phyloP scores from a whole-genome alignment of 2,113 vertebrate genomes.

The Beaufortia kweichowensis region DNA sequence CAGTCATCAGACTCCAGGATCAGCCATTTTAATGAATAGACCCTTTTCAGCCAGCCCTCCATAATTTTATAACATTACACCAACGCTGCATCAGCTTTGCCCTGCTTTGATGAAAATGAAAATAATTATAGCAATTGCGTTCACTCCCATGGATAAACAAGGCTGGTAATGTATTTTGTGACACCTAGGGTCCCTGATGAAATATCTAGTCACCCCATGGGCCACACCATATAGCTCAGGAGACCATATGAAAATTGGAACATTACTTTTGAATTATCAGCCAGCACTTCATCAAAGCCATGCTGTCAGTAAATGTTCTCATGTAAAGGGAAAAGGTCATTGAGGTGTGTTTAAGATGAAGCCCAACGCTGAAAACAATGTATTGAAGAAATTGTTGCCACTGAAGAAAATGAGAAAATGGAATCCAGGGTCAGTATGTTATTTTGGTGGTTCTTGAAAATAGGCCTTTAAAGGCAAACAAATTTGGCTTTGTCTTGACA shows the following conservation, averaged over 20 bases:
- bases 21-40: conserved; percentile 25
- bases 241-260: conserved; percentile 41
- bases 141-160: conserved; percentile 46
- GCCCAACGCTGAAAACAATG: not conserved
- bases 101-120: conserved; percentile 55
- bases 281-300: conserved; percentile 47
- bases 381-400: conserved; percentile 18
- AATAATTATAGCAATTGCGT: conserved; percentile 53
- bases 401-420: conserved; percentile 11
- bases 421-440: not conserved
- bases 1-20: conserved; percentile 8
- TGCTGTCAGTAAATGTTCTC: conserved; percentile 17
- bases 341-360: conserved; percentile 31
- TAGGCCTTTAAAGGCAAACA: not conserved
- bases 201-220: not conserved
- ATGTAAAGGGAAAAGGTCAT: conserved; percentile 24
- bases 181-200: conserved; percentile 28
- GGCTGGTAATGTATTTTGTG: conserved; percentile 50
- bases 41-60: conserved; percentile 16
- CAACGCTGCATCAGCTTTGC: conserved; percentile 42
- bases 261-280: conserved; percentile 33
- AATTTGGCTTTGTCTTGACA: not conserved
- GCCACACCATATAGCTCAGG: not conserved
- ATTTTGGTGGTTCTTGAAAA: not conserved
- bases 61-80: conserved; percentile 49